Percentiles rank a stretch among this genome's conserved stretches.
Conservation (phyloP, 35 echinoderm and acorn worm species). For the Amphiura filiformis region DNA sequence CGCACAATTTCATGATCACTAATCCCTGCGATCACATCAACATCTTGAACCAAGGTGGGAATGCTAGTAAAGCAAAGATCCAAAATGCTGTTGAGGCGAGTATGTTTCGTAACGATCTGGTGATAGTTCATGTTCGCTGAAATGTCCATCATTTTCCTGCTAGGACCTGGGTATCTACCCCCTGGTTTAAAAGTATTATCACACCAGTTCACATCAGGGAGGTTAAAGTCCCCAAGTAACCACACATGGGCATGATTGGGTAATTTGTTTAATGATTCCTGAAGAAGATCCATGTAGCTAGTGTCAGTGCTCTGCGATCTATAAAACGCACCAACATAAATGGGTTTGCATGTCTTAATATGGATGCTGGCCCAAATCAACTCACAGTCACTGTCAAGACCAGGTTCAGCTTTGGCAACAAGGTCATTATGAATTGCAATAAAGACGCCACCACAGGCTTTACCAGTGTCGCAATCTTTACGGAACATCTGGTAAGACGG, state of each 20-base stretch:
- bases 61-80: slow-evolving; percentile 17
- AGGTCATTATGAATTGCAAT: no score
- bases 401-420: no score
- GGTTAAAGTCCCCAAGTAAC: slow-evolving; percentile 53
- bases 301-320: slow-evolving; percentile 30
- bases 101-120: slow-evolving; percentile 13
- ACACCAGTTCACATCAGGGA: slow-evolving; percentile 58
- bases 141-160: slow-evolving; percentile 63
- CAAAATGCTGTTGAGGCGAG: not conserved
- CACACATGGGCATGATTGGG: slow-evolving; percentile 53
- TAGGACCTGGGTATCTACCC: slow-evolving; percentile 54
- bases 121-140: not conserved
- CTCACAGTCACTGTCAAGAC: no score
- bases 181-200: slow-evolving; percentile 51
- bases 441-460: no score
- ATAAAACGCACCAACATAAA: no score
- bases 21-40: not conserved
- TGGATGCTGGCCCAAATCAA: no score
- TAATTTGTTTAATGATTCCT: slow-evolving; percentile 47
- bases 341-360: no score
- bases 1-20: slow-evolving; percentile 22
- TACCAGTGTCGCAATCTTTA: no score
- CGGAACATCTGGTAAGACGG: no score
- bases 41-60: slow-evolving; percentile 13
- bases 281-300: slow-evolving; percentile 52